Conservation (phyloP, 2,888 invertebrate genomes). For the Perizoma flavofasciatum region DNA sequence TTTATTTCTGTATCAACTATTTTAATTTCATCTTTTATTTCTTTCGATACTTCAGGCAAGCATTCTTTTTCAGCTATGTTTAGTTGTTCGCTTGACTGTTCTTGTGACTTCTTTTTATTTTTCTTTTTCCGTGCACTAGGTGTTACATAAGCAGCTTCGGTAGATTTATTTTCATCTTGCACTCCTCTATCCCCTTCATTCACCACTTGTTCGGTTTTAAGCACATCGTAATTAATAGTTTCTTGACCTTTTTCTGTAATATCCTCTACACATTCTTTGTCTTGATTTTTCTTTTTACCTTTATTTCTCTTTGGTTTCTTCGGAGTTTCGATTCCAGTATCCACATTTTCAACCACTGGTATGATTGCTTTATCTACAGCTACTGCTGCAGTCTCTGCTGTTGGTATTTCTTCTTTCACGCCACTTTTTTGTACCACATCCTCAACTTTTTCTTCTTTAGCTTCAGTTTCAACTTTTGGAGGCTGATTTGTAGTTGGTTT, state of each 20-base stretch:
- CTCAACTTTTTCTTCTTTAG: slow-evolving; percentile 32
- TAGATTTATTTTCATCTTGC: slow-evolving; percentile 19
- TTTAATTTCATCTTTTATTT: slow-evolving; percentile 17
- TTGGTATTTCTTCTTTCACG: slow-evolving; percentile 36
- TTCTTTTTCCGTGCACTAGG: slow-evolving; percentile 70
- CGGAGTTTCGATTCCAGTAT: slow-evolving; percentile 54
- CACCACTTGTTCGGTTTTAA: slow-evolving; percentile 25
- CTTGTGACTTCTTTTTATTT: slow-evolving; percentile 61
- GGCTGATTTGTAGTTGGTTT: slow-evolving; percentile 52
- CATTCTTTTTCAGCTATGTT: slow-evolving; percentile 24
- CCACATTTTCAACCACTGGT: slow-evolving; percentile 39
- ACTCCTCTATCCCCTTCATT: slow-evolving; percentile 16
- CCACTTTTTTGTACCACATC: slow-evolving; percentile 37
- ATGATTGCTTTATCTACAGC: slow-evolving; percentile 38
- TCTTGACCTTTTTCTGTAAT: slow-evolving; percentile 32
- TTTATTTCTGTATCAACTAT: slow-evolving; percentile 27
- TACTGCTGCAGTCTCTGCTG: slow-evolving; percentile 33
- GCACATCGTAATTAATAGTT: slow-evolving; percentile 10
- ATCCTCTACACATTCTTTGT: slow-evolving; percentile 40
- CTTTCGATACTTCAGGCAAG: slow-evolving; percentile 11
- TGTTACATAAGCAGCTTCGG: slow-evolving; percentile 34
- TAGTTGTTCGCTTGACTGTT: slow-evolving; percentile 34
- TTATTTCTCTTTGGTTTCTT: slow-evolving; percentile 77
- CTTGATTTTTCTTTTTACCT: slow-evolving; percentile 71
- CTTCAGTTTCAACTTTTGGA: slow-evolving; percentile 39